Evolutionary conservation across 2,888 invertebrate genomes (phyloP).

Genomic region (Thysanoteuthis rhombus): DNA sequence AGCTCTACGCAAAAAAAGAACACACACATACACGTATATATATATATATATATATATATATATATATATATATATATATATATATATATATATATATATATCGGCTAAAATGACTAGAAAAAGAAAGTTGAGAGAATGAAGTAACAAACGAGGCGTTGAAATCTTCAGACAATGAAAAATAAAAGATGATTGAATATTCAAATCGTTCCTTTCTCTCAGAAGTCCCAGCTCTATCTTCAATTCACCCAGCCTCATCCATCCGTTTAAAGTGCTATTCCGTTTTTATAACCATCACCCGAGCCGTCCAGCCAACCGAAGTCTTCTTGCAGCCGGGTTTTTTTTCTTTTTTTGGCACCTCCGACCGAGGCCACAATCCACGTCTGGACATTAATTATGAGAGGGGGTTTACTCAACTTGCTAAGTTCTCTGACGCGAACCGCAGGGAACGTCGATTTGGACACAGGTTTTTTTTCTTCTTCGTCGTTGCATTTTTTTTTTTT

Average conservation of each 20-base stretch:
- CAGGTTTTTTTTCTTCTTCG: background rate
- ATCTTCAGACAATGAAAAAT: background rate
- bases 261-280: background rate
- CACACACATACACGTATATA: too few species aligned
- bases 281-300: background rate
- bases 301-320: background rate
- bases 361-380: background rate
- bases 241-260: background rate
- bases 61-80: too few species aligned
- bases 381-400: background rate
- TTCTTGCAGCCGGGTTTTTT: background rate
- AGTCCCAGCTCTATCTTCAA: background rate
- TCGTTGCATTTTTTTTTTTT: background rate
- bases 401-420: background rate
- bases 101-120: too few species aligned
- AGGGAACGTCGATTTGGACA: background rate
- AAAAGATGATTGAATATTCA: background rate
- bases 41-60: too few species aligned
- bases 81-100: too few species aligned
- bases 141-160: background rate
- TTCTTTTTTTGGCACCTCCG: background rate
- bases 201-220: background rate
- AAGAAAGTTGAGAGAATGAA: background rate
- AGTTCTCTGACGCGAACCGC: background rate
- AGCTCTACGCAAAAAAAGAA: too few species aligned